Evolutionary conservation across 1,140 invertebrate species (phyloP).

Genomic region (Metopolophium dirhodum): DNA sequence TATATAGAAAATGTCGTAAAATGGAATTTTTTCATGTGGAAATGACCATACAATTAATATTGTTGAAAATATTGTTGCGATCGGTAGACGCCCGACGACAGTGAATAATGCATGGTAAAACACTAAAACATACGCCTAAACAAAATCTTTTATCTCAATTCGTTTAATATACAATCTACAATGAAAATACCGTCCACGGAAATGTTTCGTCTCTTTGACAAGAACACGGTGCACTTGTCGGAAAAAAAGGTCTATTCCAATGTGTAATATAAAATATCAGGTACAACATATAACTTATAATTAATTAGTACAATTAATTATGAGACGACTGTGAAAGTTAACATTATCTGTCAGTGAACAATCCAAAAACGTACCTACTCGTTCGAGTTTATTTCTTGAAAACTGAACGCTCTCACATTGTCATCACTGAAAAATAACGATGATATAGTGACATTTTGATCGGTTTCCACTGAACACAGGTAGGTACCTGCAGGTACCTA

Average conservation of each 20-base stretch:
- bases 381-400: too few species aligned
- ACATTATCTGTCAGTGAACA: not conserved
- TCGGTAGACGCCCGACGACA: not conserved
- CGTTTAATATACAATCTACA: not conserved
- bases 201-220: not conserved
- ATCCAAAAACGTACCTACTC: too few species aligned
- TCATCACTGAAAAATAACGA: too few species aligned
- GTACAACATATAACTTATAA: too few species aligned
- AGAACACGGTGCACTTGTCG: not conserved
- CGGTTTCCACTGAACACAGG: too few species aligned
- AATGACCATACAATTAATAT: too few species aligned
- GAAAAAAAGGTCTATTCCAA: not conserved
- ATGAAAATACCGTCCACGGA: not conserved
- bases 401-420: too few species aligned
- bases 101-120: not conserved
- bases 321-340: not conserved
- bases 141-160: not conserved
- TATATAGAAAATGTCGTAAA: too few species aligned
- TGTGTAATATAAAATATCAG: not conserved
- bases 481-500: too few species aligned
- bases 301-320: too few species aligned
- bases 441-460: too few species aligned
- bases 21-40: too few species aligned
- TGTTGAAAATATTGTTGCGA: not conserved
- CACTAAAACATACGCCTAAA: not conserved